Percentiles rank a stretch among this genome's conserved stretches.
phyloP scores from a whole-genome alignment of 2,888 invertebrate genomes.

The Choristoneura rosaceana region DNA sequence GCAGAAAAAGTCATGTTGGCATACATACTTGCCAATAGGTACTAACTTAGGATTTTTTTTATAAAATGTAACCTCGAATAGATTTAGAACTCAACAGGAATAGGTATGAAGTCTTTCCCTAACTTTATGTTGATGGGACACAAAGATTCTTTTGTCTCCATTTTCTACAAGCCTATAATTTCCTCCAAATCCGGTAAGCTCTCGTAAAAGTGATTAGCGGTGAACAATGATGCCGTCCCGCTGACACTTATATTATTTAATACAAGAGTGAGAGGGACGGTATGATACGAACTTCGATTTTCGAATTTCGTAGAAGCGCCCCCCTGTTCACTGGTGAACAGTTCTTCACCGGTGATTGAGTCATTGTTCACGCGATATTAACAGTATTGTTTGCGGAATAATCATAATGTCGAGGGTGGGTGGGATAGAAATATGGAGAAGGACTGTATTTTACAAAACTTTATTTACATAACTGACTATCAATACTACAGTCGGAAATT shows the following conservation, averaged over 20 bases:
- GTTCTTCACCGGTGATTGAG: conserved; percentile 70
- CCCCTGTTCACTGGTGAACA: conserved; percentile 19
- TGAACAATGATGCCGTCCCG: conserved; percentile 6
- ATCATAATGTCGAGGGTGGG: conserved; percentile 72
- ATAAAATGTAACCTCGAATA: no score
- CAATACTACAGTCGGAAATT: no score
- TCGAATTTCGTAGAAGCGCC: no score
- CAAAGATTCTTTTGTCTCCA: conserved; percentile 10
- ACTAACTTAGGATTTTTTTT: no score
- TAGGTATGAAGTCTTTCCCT: neutral
- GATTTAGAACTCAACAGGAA: no score
- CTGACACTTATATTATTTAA: no score
- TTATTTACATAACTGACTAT: no score
- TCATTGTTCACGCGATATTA: conserved; percentile 79
- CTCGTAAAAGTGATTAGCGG: conserved; percentile 13
- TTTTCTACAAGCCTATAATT: conserved; percentile 15
- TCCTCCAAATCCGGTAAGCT: conserved; percentile 16
- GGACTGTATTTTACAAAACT: conserved; percentile 42
- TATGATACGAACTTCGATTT: no score
- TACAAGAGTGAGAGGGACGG: no score
- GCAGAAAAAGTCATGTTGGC: no score
- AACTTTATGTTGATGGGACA: neutral
- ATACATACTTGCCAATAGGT: no score
- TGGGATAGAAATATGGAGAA: conserved; percentile 52
- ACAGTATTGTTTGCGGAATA: conserved; percentile 80